Conservation (phyloP, 2,888 invertebrate genomes). For the Pachliopta kotzebuea region DNA sequence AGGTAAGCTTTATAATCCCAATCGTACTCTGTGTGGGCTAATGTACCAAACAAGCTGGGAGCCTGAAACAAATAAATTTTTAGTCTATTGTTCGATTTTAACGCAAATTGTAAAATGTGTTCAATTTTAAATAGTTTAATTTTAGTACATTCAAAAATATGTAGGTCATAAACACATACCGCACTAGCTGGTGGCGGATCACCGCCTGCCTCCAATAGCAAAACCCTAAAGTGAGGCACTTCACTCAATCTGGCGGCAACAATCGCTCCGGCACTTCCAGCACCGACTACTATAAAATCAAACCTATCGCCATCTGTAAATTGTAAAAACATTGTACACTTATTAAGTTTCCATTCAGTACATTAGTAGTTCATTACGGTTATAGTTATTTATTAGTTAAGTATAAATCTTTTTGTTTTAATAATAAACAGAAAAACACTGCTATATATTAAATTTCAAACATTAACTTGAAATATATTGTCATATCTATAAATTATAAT, state of each 20-base stretch:
- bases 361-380: no score
- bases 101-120: background rate
- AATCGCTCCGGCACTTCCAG: constrained; percentile 46
- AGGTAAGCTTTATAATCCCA: constrained; percentile 42
- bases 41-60: constrained; percentile 40
- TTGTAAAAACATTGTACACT: background rate
- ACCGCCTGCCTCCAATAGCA: constrained; percentile 48
- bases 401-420: constrained; percentile 17
- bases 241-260: constrained; percentile 47
- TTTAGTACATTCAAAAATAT: background rate
- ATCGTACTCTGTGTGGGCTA: constrained; percentile 42
- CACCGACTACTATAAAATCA: constrained; percentile 48
- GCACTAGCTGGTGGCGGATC: constrained; percentile 45
- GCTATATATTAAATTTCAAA: no score
- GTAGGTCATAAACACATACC: constrained; percentile 32
- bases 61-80: constrained; percentile 38
- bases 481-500: no score
- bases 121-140: background rate
- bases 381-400: no score
- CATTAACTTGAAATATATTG: no score
- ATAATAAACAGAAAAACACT: constrained; percentile 7
- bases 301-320: constrained; percentile 43
- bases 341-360: no score
- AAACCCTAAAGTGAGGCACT: constrained; percentile 39
- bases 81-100: background rate